phyloP scores from a whole-genome alignment of 2,888 invertebrate species.

The Oegoconia quadripuncta region DNA sequence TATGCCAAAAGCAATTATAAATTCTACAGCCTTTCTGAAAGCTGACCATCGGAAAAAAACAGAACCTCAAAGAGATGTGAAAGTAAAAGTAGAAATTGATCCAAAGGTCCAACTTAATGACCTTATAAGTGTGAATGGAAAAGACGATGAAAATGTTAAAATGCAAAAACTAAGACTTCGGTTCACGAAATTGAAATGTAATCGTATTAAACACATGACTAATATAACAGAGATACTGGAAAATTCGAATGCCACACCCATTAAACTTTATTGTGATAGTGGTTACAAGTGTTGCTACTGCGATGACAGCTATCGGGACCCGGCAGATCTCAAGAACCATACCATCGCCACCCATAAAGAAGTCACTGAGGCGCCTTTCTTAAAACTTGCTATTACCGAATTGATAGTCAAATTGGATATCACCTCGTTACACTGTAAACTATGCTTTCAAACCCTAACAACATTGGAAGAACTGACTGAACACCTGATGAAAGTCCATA shows the following conservation, averaged over 20 bases:
- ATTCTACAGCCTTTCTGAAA: too few species aligned
- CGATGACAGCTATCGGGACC: slow-evolving; percentile 27
- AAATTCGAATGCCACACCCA: slow-evolving; percentile 51
- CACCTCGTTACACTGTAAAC: slow-evolving; percentile 34
- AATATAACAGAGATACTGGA: slow-evolving; percentile 42
- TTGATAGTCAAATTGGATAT: slow-evolving; percentile 26
- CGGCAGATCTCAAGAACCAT: slow-evolving; percentile 35
- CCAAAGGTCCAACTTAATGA: too few species aligned
- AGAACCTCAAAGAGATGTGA: too few species aligned
- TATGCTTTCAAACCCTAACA: slow-evolving; percentile 30
- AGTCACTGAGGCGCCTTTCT: slow-evolving; percentile 20
- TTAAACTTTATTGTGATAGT: slow-evolving; percentile 35
- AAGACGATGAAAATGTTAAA: too few species aligned
- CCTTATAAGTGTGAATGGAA: too few species aligned
- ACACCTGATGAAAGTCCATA: slow-evolving; percentile 33
- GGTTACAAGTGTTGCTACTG: slow-evolving; percentile 51
- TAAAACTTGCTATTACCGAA: neutral
- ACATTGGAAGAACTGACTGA: slow-evolving; percentile 29
- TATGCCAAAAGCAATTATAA: too few species aligned
- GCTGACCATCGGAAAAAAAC: too few species aligned
- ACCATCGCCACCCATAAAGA: slow-evolving; percentile 9
- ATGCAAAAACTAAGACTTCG: neutral
- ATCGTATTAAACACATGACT: slow-evolving; percentile 36
- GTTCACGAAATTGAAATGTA: too few species aligned
- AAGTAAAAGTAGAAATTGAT: too few species aligned